Percentiles rank a stretch among this genome's conserved stretches.
phyloP scores from a whole-genome alignment of 2,888 invertebrate genomes.

The Philereme vetulata region DNA sequence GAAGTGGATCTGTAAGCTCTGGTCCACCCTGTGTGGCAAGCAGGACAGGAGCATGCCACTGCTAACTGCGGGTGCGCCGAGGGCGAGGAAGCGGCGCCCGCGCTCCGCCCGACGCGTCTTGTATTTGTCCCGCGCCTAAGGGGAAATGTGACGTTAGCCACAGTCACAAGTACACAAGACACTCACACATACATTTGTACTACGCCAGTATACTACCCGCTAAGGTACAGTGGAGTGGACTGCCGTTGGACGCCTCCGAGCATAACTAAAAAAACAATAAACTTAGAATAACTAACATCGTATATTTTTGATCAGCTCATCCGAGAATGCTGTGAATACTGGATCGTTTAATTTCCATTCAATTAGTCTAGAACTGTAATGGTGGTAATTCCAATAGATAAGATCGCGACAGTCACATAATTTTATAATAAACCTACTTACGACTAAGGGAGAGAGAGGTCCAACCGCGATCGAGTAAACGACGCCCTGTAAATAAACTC shows the following conservation, averaged over 20 bases:
- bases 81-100: too few species aligned
- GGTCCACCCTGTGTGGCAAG: too few species aligned
- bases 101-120: too few species aligned
- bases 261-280: slow-evolving; percentile 56
- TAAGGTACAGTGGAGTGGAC: slow-evolving; percentile 34
- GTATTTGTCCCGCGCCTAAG: too few species aligned
- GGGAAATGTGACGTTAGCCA: too few species aligned
- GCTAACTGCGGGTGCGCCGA: too few species aligned
- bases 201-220: slow-evolving; percentile 75
- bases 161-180: slow-evolving; percentile 42
- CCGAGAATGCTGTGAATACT: slow-evolving; percentile 59
- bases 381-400: slow-evolving; percentile 47
- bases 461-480: slow-evolving; percentile 50
- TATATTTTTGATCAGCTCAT: slow-evolving; percentile 57
- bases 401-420: slow-evolving; percentile 50
- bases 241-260: slow-evolving; percentile 62
- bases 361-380: slow-evolving; percentile 40
- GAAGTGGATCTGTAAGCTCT: too few species aligned
- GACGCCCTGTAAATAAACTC: slow-evolving; percentile 51
- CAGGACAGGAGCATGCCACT: too few species aligned
- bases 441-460: slow-evolving; percentile 59
- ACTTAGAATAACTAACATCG: slow-evolving; percentile 60
- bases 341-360: slow-evolving; percentile 44
- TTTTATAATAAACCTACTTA: slow-evolving; percentile 65
- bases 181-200: slow-evolving; percentile 77